phyloP scores from a whole-genome alignment of 2,113 vertebrate genomes.

The Arenaria interpres region DNA sequence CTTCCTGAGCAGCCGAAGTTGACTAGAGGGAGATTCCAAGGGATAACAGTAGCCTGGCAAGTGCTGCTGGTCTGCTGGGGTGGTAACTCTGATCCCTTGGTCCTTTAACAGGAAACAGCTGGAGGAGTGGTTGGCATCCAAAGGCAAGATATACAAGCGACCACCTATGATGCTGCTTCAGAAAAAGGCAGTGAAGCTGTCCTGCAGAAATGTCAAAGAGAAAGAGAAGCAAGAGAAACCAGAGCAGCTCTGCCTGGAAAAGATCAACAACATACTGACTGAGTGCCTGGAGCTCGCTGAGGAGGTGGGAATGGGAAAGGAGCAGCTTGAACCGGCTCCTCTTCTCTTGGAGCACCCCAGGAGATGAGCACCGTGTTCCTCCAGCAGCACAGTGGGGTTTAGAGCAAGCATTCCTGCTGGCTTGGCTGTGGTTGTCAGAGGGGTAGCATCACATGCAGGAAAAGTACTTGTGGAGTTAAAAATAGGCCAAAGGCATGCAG shows the following conservation, averaged over 20 bases:
- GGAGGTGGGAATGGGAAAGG: conserved; percentile 73
- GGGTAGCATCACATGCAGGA: neutral
- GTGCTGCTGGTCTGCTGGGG: neutral
- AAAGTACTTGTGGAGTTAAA: neutral
- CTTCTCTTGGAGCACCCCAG: neutral
- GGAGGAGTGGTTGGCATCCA: conserved; percentile 86
- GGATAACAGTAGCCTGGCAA: neutral
- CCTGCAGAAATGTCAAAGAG: conserved; percentile 72
- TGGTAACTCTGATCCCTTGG: neutral
- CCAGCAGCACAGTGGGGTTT: neutral
- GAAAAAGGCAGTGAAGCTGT: conserved; percentile 51
- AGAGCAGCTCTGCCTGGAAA: conserved; percentile 65
- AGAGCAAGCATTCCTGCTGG: neutral
- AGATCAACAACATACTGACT: conserved; percentile 75
- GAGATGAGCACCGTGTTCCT: neutral
- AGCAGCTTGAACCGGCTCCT: neutral
- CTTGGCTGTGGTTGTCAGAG: neutral
- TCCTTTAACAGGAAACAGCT: conserved; percentile 80
- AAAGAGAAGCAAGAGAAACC: conserved; percentile 77
- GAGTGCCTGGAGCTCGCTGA: conserved; percentile 82
- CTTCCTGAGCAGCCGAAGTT: neutral
- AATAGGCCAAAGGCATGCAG: neutral
- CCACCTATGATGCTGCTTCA: conserved; percentile 82
- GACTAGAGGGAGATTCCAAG: neutral
- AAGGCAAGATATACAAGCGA: conserved; percentile 89